Conservation (phyloP, 1,140 invertebrate species). For the Polypedilum vanderplanki region DNA sequence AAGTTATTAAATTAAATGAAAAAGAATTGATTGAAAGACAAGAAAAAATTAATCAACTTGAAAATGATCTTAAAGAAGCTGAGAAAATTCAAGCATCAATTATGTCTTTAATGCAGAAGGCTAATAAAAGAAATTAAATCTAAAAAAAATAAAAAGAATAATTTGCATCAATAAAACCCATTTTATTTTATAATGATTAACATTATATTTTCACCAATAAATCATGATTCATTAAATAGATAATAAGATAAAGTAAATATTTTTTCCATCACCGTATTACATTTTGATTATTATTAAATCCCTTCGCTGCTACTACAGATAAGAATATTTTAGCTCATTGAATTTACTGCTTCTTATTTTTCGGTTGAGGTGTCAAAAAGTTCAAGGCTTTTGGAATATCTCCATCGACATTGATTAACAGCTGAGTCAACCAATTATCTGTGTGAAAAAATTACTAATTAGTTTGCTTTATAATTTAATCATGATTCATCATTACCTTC, state of each 20-base stretch:
- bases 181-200: too few species aligned
- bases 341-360: background rate
- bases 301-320: background rate
- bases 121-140: background rate
- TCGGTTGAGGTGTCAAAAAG: constrained; percentile 44
- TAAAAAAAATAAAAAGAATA: too few species aligned
- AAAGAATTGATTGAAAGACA: background rate
- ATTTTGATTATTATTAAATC: background rate
- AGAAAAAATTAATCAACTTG: background rate
- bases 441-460: constrained; percentile 32
- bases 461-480: constrained; percentile 50
- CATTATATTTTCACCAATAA: too few species aligned
- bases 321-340: background rate
- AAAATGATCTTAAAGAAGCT: constrained; percentile 3
- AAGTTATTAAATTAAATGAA: background rate
- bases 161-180: too few species aligned
- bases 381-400: constrained; percentile 66
- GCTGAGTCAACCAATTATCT: constrained; percentile 47
- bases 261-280: background rate
- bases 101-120: background rate
- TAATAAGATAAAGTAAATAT: background rate
- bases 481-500: constrained; percentile 55
- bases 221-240: too few species aligned
- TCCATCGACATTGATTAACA: constrained; percentile 53
- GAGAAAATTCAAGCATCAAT: background rate